Base-by-base conservation (phyloP, 2,888 invertebrate genomes). In the Megaustenia siamemsis region DNA sequence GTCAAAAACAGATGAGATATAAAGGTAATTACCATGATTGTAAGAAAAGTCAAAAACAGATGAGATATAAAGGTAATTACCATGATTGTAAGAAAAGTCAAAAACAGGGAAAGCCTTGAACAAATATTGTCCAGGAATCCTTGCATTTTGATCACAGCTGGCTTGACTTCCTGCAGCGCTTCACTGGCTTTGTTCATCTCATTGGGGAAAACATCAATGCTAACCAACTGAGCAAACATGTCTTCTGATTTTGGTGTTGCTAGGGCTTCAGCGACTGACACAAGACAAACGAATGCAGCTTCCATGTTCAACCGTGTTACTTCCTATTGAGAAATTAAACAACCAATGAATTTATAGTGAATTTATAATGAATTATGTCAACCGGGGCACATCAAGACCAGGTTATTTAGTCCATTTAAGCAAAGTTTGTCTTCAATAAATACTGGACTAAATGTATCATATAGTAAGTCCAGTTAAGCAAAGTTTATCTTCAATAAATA, bases 281-380 rank as follows among this genome's bases (percentile, higher is more conserved):
- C 96, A 87, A 97, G 95, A 93, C 97, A 97, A 96, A 97, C 97
- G 10, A 97, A 96, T 91, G 97, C 97, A 0, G 97, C 97, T 94
- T 97, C 97, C 81, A 97, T 97, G 92, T 97, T 97, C 63, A 97
- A 94, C 90, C 97, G 96, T 0, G 97, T 97, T 86, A 97, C 95
- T 93, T 97, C 97, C 94, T 94, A 86, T 3, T 79, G 69, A 35
- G 49, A 80, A 40, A 40, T n/a, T n/a, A n/a, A n/a, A n/a, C n/a
- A n/a, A n/a, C n/a, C 28, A n/a, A 80, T 32, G 10, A 32, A 63
- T n/a, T n/a, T n/a, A n/a, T n/a, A n/a, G n/a, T n/a, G n/a, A n/a
- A n/a, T n/a, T n/a, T n/a, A n/a, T n/a, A n/a, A n/a, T n/a, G n/a
- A n/a, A n/a, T n/a, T n/a, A n/a, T n/a, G n/a, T n/a, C n/a, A n/a